phyloP scores from a whole-genome alignment of 2,888 invertebrate genomes.

The Dynastes tityus region DNA sequence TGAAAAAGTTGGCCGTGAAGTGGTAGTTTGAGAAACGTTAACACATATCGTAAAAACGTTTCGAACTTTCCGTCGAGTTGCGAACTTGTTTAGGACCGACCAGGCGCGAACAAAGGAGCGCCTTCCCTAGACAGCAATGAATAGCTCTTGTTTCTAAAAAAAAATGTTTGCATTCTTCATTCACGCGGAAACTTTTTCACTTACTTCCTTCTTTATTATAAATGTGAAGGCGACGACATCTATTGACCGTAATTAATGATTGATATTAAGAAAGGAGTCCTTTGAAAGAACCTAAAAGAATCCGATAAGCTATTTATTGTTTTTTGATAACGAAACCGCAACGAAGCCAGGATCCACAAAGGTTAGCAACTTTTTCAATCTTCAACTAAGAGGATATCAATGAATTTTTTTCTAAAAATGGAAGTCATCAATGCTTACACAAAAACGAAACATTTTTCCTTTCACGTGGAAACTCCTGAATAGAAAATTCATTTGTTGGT shows the following conservation, averaged over 20 bases:
- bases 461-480: no score
- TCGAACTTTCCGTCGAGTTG: slow-evolving; percentile 27
- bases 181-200: slow-evolving; percentile 39
- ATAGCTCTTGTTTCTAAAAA: slow-evolving; percentile 35
- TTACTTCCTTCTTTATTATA: slow-evolving; percentile 37
- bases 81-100: slow-evolving; percentile 37
- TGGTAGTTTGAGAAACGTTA: slow-evolving; percentile 38
- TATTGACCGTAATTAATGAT: slow-evolving; percentile 26
- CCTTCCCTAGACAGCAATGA: slow-evolving; percentile 37
- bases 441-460: no score
- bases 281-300: background rate
- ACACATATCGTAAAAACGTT: slow-evolving; percentile 36
- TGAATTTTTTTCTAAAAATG: no score
- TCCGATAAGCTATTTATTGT: background rate
- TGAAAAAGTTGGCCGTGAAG: slow-evolving; percentile 38
- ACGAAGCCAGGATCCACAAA: no score
- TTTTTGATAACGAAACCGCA: background rate
- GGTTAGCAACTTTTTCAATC: no score
- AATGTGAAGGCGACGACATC: slow-evolving; percentile 1
- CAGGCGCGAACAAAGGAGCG: slow-evolving; percentile 23
- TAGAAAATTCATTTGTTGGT: no score
- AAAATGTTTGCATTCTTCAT: slow-evolving; percentile 39
- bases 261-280: slow-evolving; percentile 15
- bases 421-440: no score
- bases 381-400: background rate